These are phyloP conservation scores for Anhinga anhinga DNA, from an alignment of 2,113 vertebrate species.

Conservation along the genomic window DNA sequence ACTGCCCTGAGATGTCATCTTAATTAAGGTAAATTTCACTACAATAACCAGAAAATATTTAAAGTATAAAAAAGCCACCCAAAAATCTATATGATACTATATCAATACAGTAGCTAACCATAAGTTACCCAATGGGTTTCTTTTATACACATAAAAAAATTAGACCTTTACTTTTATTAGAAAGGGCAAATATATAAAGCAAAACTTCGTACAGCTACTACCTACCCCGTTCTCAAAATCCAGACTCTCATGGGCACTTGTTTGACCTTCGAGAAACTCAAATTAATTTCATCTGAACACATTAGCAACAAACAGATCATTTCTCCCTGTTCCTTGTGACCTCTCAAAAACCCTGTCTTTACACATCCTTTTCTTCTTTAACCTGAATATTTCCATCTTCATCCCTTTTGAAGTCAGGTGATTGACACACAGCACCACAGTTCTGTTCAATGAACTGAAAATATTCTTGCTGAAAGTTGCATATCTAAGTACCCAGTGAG, in stretches of 20 bases:
- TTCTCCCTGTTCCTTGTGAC: neutral
- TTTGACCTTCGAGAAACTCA: neutral
- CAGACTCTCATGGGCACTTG: neutral
- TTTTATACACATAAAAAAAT: neutral
- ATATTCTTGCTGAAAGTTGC: neutral
- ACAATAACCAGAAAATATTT: neutral
- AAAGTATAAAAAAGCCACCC: neutral
- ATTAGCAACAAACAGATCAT: neutral
- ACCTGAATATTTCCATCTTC: neutral
- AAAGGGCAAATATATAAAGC: neutral
- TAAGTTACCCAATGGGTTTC: neutral
- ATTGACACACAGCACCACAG: neutral
- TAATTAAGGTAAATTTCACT: neutral
- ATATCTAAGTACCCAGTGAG: neutral
- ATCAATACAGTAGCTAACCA: neutral
- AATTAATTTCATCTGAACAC: neutral
- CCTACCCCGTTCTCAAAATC: neutral
- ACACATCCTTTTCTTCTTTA: neutral
- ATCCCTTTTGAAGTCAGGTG: neutral
- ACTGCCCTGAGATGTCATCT: neutral
- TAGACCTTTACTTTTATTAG: neutral
- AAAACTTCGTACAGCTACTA: neutral
- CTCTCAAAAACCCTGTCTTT: neutral
- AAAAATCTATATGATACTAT: neutral
- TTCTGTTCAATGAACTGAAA: neutral